Conservation (phyloP, 64 coral and sea anemone species). For the Porites australiensis region DNA sequence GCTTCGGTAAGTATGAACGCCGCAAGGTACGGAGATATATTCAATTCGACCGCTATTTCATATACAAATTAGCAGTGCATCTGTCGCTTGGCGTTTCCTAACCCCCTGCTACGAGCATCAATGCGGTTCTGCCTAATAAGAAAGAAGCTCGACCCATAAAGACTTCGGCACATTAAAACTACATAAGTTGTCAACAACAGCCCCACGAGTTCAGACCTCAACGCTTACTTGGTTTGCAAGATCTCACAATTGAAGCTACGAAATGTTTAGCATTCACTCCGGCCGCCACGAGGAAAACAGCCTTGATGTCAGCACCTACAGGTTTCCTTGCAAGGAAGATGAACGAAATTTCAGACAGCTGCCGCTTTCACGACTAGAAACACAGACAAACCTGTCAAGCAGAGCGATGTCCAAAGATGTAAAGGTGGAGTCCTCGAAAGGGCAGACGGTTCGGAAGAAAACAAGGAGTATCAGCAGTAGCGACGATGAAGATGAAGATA, state of each 20-base stretch:
- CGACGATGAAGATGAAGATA: slow-evolving; percentile 35
- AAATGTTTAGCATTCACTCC: slow-evolving; percentile 10
- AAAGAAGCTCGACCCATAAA: slow-evolving; percentile 53
- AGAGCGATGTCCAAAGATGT: slow-evolving; percentile 2
- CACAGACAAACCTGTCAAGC: slow-evolving; percentile 8
- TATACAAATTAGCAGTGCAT: slow-evolving; percentile 61
- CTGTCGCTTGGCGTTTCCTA: slow-evolving; percentile 57
- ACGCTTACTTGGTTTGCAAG: background rate
- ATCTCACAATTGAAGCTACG: background rate
- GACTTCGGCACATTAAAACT: slow-evolving; percentile 36
- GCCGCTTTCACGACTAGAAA: slow-evolving; percentile 14
- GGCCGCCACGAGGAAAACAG: background rate
- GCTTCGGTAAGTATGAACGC: background rate
- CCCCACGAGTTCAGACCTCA: slow-evolving; percentile 18
- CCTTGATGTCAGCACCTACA: slow-evolving; percentile 23
- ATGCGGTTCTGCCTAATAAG: slow-evolving; percentile 56
- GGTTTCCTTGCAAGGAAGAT: slow-evolving; percentile 24
- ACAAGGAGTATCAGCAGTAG: background rate
- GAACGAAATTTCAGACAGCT: slow-evolving; percentile 7
- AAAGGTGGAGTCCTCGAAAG: slow-evolving; percentile 6
- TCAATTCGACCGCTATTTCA: slow-evolving; percentile 22
- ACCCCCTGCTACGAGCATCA: slow-evolving; percentile 75
- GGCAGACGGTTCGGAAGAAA: background rate
- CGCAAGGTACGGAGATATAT: slow-evolving; percentile 29
- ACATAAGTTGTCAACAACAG: slow-evolving; percentile 30